These are phyloP conservation scores for Ferrisia virgata DNA, from an alignment of 2,888 invertebrate species.

Conservation along the genomic window DNA sequence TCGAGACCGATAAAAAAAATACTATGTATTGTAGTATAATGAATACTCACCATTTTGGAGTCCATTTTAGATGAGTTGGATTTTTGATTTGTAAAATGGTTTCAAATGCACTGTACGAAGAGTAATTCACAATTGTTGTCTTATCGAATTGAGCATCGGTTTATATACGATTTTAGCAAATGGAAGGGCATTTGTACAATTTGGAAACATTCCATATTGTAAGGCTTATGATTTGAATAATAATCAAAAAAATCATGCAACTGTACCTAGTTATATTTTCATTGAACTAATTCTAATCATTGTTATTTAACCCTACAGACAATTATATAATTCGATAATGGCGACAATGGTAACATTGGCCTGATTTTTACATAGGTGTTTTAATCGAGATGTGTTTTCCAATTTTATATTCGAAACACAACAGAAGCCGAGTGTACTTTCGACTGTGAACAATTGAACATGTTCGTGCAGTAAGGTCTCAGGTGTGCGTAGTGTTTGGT, in stretches of 20 bases:
- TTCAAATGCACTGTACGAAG: not conserved
- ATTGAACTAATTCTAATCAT: conserved; percentile 28
- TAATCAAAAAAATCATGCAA: conserved; percentile 15
- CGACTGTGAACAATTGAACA: not conserved
- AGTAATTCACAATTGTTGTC: conserved; percentile 15
- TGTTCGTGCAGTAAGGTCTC: not conserved
- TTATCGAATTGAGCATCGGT: not conserved
- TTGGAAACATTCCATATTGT: conserved; percentile 33
- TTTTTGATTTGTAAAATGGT: not conserved
- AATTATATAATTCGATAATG: not conserved
- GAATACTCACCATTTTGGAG: conserved; percentile 34
- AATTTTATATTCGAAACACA: not conserved
- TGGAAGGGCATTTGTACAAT: not conserved
- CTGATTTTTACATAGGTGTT: not conserved
- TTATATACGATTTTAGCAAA: conserved; percentile 8
- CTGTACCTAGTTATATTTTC: not conserved
- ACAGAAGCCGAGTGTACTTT: not conserved
- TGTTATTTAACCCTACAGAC: conserved; percentile 31
- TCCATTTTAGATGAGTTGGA: conserved; percentile 16
- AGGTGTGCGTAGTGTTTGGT: not conserved
- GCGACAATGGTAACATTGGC: not conserved
- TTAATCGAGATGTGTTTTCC: not conserved
- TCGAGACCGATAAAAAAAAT: not conserved
- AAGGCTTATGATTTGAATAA: conserved; percentile 25
- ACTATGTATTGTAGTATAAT: not conserved